Conservation (phyloP, 92 coral and sea anemone species). For the Meandrina meandrites region DNA sequence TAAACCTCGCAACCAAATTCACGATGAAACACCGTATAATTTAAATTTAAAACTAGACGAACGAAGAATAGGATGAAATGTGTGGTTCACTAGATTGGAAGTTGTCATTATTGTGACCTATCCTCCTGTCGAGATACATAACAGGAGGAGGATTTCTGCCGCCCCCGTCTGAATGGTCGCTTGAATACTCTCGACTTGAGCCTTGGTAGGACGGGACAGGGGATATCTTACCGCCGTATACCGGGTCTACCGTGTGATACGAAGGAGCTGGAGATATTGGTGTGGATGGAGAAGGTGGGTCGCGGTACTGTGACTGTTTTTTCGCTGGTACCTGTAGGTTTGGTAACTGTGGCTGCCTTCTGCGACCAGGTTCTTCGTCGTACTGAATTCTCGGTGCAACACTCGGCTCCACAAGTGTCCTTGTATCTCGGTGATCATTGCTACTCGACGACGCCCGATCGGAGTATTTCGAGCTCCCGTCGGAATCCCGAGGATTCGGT, state of each 20-base stretch:
- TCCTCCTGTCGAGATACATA: constrained; percentile 21
- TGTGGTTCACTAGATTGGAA: constrained; percentile 43
- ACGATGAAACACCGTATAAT: neutral
- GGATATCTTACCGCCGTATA: constrained; percentile 15
- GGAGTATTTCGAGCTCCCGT: constrained; percentile 69
- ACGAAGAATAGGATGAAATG: constrained; percentile 44
- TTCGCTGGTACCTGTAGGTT: constrained; percentile 36
- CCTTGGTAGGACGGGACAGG: constrained; percentile 31
- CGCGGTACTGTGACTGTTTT: constrained; percentile 17
- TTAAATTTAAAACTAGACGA: constrained; percentile 18
- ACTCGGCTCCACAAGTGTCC: constrained; percentile 24
- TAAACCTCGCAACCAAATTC: neutral
- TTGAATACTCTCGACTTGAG: constrained; percentile 8
- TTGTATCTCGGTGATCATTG: constrained; percentile 76
- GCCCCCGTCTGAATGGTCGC: constrained; percentile 34
- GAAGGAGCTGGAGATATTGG: constrained; percentile 94
- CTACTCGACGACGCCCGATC: constrained; percentile 80
- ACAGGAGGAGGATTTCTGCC: constrained; percentile 24
- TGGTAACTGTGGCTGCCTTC: constrained; percentile 69
- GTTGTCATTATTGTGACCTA: constrained; percentile 12
- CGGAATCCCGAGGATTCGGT: constrained; percentile 55
- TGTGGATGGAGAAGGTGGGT: constrained; percentile 48
- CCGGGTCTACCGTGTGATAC: constrained; percentile 64
- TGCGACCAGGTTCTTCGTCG: constrained; percentile 77
- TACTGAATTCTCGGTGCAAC: constrained; percentile 53